Evolutionary conservation across 30 jellyfish, hydroid and myxozoan genomes (phyloP).

Genomic region (Kudoa iwatai): DNA sequence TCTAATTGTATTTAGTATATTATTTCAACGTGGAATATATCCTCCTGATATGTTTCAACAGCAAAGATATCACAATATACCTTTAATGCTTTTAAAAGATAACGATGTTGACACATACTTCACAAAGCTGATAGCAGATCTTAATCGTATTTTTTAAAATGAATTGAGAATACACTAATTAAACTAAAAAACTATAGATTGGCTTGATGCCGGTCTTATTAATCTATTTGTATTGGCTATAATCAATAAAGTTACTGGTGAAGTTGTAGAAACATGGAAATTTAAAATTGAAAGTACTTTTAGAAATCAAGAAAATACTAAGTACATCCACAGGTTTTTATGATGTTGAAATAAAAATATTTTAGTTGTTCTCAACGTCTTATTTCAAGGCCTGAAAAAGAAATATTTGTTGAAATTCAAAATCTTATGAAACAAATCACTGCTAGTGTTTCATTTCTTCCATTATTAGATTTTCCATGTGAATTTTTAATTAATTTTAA

Average conservation of each 20-base stretch:
- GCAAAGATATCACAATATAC: constrained; percentile 12
- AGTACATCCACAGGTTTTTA: not conserved
- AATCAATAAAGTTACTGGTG: constrained; percentile 11
- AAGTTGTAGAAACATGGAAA: constrained; percentile 64
- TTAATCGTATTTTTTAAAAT: constrained; percentile 8
- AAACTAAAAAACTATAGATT: constrained; percentile 4
- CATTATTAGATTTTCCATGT: constrained; percentile 20
- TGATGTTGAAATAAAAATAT: not conserved
- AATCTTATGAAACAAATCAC: constrained; percentile 23
- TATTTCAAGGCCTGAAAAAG: constrained; percentile 11
- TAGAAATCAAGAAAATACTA: no score
- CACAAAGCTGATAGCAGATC: constrained; percentile 5
- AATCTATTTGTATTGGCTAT: constrained; percentile 25
- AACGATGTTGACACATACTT: constrained; percentile 14
- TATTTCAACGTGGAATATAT: constrained; percentile 53
- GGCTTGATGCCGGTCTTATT: constrained; percentile 22
- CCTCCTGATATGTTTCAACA: constrained; percentile 41
- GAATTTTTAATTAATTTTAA: not conserved
- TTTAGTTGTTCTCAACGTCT: not conserved
- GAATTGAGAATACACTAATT: not conserved
- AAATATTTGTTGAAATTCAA: constrained; percentile 21
- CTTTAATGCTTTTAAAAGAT: constrained; percentile 11
- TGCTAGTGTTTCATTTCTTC: constrained; percentile 36
- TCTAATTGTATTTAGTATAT: constrained; percentile 7
- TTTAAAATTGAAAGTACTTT: constrained; percentile 7